These are phyloP conservation scores for Acropora tenuis DNA, from an alignment of 64 coral and sea anemone species.

Conservation along the genomic window DNA sequence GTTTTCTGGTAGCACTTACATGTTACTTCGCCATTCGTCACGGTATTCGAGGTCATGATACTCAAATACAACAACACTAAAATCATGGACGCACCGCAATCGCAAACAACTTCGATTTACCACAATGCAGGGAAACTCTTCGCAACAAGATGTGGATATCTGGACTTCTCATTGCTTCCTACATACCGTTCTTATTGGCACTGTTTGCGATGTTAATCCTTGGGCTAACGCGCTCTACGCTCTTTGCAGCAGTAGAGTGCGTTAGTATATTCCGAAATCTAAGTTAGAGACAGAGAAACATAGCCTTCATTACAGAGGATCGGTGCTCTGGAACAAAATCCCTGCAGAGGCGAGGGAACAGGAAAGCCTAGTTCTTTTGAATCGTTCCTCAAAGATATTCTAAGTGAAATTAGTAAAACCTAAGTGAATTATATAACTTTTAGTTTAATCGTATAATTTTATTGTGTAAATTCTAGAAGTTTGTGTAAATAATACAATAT, in stretches of 20 bases:
- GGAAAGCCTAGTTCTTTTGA: no score
- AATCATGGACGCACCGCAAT: not conserved
- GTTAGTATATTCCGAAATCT: not conserved
- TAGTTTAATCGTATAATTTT: no score
- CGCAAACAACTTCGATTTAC: not conserved
- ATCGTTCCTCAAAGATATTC: no score
- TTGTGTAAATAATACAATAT: no score
- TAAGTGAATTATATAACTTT: no score
- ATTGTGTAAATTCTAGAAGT: no score
- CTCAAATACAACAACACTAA: not conserved
- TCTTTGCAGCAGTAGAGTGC: not conserved
- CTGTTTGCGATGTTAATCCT: not conserved
- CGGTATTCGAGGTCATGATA: not conserved
- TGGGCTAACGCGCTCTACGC: not conserved
- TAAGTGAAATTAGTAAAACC: no score
- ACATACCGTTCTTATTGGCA: not conserved
- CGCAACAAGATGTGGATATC: slow-evolving; percentile 2
- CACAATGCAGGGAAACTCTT: not conserved
- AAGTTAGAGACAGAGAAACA: no score
- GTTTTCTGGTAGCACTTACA: not conserved
- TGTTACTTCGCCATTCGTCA: not conserved
- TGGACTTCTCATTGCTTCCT: not conserved
- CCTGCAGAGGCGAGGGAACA: no score
- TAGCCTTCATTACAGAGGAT: no score
- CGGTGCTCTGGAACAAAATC: no score